Evolutionary conservation across 2,113 vertebrate species (phyloP).

Genomic region (Amazona vittata): DNA sequence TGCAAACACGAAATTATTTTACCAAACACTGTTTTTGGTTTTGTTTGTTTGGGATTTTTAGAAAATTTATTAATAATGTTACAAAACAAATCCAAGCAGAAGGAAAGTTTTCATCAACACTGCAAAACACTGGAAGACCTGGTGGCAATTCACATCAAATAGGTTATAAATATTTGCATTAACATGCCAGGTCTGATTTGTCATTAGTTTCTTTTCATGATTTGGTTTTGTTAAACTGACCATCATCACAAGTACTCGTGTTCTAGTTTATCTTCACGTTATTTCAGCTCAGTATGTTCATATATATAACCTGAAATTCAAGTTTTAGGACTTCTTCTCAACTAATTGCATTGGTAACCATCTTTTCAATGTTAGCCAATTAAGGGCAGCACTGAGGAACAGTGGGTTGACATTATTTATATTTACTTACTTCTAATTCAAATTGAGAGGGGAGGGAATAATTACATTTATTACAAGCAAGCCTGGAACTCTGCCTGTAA

Average conservation of each 20-base stretch:
- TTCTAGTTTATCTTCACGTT: background rate
- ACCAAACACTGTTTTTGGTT: background rate
- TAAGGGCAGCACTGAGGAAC: background rate
- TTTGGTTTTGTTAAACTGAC: background rate
- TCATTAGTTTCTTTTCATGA: background rate
- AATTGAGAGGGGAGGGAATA: conserved; percentile 22
- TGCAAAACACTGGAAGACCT: background rate
- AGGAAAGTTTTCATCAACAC: background rate
- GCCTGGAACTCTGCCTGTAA: conserved; percentile 45
- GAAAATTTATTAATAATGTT: background rate
- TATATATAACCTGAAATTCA: conserved; percentile 45
- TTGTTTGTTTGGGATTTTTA: background rate
- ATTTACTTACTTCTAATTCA: conserved; percentile 36
- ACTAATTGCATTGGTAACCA: conserved; percentile 4
- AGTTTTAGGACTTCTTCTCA: background rate
- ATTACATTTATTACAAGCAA: conserved; percentile 52
- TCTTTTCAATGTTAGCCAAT: background rate
- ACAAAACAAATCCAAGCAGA: background rate
- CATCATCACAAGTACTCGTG: background rate
- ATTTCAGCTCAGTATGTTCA: background rate
- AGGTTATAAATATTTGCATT: background rate
- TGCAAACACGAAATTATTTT: background rate
- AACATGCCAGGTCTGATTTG: background rate
- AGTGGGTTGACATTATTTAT: conserved; percentile 23
- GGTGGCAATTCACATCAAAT: background rate